A percentile compares a stretch with the other conserved stretches of the same genome.
Conservation (phyloP, 64 coral and sea anemone genomes). For the Stichodactyla mertensii region DNA sequence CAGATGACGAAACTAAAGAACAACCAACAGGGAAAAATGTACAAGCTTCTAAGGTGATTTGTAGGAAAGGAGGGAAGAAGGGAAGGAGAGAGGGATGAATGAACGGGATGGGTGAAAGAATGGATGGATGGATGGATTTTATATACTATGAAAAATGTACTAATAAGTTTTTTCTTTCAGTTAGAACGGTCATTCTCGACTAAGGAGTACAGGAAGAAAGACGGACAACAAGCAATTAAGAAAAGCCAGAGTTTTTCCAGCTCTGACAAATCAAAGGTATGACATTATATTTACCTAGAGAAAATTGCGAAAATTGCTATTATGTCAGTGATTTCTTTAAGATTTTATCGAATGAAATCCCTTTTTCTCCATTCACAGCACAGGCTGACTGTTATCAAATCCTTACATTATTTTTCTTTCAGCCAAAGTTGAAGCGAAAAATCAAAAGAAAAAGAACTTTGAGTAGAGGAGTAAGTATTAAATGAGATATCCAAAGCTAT, state of each 20-base stretch:
- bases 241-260: constrained; percentile 11
- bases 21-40: not conserved
- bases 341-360: no score
- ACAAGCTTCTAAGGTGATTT: not conserved
- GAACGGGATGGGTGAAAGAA: no score
- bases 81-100: not conserved
- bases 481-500: not conserved
- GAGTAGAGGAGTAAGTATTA: not conserved
- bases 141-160: no score
- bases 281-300: not conserved
- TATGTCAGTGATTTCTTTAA: no score
- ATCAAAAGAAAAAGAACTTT: not conserved
- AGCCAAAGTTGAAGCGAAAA: not conserved
- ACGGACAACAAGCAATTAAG: not conserved
- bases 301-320: no score
- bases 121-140: not conserved
- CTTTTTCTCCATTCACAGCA: no score
- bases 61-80: not conserved
- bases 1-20: not conserved
- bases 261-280: constrained; percentile 13
- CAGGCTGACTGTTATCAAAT: no score
- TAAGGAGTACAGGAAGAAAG: constrained; percentile 7
- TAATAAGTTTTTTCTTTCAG: not conserved
- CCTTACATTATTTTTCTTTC: not conserved
- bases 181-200: constrained; percentile 12